Conservation (phyloP, 2,113 vertebrate species). For the Rhinogobius similis region DNA sequence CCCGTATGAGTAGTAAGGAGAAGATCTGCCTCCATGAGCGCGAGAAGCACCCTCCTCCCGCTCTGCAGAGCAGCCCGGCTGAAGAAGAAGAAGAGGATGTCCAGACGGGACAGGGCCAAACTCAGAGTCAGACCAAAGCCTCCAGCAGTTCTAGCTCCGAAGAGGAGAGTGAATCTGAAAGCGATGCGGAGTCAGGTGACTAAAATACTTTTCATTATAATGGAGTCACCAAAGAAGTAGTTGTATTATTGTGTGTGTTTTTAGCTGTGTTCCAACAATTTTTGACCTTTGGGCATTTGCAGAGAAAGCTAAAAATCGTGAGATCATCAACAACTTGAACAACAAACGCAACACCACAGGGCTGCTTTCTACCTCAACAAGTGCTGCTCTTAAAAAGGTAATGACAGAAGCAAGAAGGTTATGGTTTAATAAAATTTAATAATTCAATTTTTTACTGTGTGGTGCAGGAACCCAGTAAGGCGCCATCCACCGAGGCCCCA, state of each 20-base stretch:
- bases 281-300: conserved; percentile 17
- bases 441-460: neutral
- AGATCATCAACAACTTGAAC: conserved; percentile 85
- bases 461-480: conserved; percentile 64
- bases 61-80: conserved; percentile 73
- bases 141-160: conserved; percentile 84
- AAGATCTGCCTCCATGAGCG: conserved; percentile 82
- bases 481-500: conserved; percentile 66
- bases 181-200: conserved; percentile 79
- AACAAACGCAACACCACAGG: conserved; percentile 78
- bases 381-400: conserved; percentile 74
- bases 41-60: conserved; percentile 78
- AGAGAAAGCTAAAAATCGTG: conserved; percentile 84
- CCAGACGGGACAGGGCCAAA: conserved; percentile 49
- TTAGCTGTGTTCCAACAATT: neutral
- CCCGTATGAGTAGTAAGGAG: conserved; percentile 85
- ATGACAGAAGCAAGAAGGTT: neutral
- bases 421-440: neutral
- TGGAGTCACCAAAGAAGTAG: neutral
- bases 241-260: neutral
- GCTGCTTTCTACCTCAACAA: conserved; percentile 65
- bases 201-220: neutral
- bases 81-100: conserved; percentile 81
- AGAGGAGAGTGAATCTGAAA: conserved; percentile 81
- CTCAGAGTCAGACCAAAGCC: conserved; percentile 67